Evolutionary conservation across 2,113 vertebrate species (phyloP).

Genomic region (Myodes glareolus): DNA sequence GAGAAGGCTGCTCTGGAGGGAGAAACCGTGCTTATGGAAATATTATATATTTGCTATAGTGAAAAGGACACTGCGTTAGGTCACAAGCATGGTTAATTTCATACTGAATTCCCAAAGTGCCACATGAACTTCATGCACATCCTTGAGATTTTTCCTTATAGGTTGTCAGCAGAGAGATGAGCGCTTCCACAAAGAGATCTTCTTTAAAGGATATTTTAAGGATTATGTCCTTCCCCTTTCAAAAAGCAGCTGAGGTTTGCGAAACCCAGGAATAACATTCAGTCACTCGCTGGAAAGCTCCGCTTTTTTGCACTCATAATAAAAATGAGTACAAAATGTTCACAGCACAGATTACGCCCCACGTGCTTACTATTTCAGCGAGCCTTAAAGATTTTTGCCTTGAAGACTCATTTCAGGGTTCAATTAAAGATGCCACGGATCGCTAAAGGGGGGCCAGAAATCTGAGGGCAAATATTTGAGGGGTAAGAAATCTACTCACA

Average conservation of each 20-base stretch:
- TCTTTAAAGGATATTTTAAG: background rate
- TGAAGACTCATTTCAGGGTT: no score
- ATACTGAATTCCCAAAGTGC: conserved; percentile 17
- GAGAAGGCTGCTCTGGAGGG: background rate
- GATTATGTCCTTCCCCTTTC: conserved; percentile 74
- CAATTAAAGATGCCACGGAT: no score
- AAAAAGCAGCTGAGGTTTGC: conserved; percentile 64
- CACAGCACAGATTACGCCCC: background rate
- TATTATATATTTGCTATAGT: background rate
- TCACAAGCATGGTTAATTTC: background rate
- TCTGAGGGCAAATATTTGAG: no score
- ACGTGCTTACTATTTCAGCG: background rate
- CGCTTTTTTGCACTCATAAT: background rate
- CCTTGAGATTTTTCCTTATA: conserved; percentile 24
- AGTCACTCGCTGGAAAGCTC: conserved; percentile 64
- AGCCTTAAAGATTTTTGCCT: no score
- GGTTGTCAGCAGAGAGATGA: conserved; percentile 39
- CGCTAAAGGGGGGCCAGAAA: no score
- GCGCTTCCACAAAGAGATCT: conserved; percentile 14
- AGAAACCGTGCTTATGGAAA: background rate
- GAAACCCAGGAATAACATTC: conserved; percentile 57
- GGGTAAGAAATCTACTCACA: no score
- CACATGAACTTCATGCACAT: background rate
- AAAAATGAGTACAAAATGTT: conserved; percentile 57
- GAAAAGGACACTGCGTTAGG: background rate